phyloP scores from a whole-genome alignment of 2,113 vertebrate species.

The Corynorhinus townsendii region DNA sequence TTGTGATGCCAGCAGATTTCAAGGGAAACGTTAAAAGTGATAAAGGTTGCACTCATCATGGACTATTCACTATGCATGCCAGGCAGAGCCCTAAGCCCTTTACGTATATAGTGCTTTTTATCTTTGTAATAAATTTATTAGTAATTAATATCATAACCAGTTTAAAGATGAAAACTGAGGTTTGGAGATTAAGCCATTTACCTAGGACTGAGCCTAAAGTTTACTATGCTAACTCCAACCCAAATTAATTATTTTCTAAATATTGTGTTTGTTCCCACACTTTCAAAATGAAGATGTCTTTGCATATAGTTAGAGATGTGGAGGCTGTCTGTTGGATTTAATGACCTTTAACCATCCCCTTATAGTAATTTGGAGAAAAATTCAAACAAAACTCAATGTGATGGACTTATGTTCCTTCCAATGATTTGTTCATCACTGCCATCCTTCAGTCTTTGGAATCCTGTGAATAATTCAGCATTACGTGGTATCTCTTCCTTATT shows the following conservation, averaged over 20 bases:
- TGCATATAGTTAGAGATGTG: not conserved
- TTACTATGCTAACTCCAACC: not conserved
- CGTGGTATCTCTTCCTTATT: not conserved
- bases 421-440: not conserved
- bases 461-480: not conserved
- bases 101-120: not conserved
- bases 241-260: not conserved
- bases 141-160: not conserved
- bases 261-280: not conserved
- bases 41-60: not conserved
- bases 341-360: not conserved
- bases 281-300: not conserved
- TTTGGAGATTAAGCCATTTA: not conserved
- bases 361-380: not conserved
- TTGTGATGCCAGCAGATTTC: not conserved
- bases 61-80: not conserved
- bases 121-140: not conserved
- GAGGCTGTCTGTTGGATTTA: not conserved
- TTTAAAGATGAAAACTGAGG: not conserved
- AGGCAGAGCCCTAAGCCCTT: not conserved
- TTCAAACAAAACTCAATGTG: not conserved
- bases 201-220: not conserved
- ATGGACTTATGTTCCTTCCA: not conserved
- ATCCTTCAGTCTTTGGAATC: not conserved
- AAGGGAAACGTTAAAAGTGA: not conserved